Evolutionary conservation across 2,113 vertebrate genomes (phyloP), one percentile per base, ranked within the genome.

Genomic region (Atherinomorus stipes): DNA sequence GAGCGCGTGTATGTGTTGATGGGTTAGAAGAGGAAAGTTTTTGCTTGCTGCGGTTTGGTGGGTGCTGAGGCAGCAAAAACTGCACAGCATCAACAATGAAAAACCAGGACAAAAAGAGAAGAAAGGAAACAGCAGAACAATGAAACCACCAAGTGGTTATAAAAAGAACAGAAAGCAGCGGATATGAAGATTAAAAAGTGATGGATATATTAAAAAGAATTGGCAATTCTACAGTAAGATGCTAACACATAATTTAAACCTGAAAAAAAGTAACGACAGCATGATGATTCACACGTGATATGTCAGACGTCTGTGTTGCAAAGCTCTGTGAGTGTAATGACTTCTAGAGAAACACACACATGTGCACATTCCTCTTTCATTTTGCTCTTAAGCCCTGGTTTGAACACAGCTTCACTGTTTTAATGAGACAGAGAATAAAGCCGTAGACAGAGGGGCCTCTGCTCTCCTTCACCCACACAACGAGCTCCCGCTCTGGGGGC

Each of bases 351-450:
- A 28, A 28, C 19, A 58, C 56, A 75, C 64, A 54, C 65, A 81
- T 45, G 38, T 63, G 75, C 74, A 70, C 76, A 83, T 75, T 74
- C 51, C 59, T 62, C 56, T 63, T 69, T 63, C 52, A 23, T 71
- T 73, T 62, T 38, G 74, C 80, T 78, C 79, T 52, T 65, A 44
- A 74, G 54, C 74, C 54, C n/a, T 26, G 2, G 47, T 52, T 63
- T 56, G 70, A 90, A 88, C 87, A 89, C 87, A 90, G 85, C 75
- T 26, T 59, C 73, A 67, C 71, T 85, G 88, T 90, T 81, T 76
- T 80, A 88, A 71, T 59, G 49, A 85, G 81, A 71, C 72, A 28
- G 71, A 76, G 81, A 71, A 51, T 57, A 54, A 68, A 79, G 88
- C 28, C 26, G 65, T 63, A 61, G 74, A 87, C 76, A 89, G 87